Conservation (phyloP, 2,797 vertebrate species). For the Xiphophorus birchmanni region DNA sequence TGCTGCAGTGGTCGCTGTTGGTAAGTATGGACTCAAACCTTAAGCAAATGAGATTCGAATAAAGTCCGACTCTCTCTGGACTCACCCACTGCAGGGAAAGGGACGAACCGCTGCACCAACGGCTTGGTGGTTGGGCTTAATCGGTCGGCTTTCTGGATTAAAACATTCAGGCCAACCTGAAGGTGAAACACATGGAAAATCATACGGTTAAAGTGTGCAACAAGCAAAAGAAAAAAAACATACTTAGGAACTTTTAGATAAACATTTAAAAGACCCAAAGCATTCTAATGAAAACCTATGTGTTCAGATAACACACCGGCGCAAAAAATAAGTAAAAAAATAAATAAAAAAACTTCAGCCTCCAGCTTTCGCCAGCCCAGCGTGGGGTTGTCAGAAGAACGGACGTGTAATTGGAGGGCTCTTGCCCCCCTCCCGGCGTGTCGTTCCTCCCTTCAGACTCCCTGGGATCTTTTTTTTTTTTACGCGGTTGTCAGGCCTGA, state of each 20-base stretch:
- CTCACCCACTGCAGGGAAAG: constrained; percentile 93
- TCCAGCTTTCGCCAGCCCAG: constrained; percentile 50
- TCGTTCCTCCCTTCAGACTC: constrained; percentile 71
- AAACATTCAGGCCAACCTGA: constrained; percentile 90
- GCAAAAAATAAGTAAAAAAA: neutral
- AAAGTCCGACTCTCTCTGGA: constrained; percentile 11
- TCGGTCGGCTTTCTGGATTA: constrained; percentile 86
- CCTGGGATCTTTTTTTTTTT: constrained; percentile 65
- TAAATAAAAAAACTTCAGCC: constrained; percentile 31
- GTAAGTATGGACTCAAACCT: neutral
- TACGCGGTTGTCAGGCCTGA: constrained; percentile 85
- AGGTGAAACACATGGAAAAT: constrained; percentile 11
- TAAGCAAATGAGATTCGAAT: neutral
- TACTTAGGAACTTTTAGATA: neutral
- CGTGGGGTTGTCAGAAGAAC: constrained; percentile 68
- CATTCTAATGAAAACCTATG: constrained; percentile 15
- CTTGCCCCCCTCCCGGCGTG: constrained; percentile 47
- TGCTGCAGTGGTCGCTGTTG: neutral
- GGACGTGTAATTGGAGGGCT: constrained; percentile 81
- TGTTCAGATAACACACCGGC: constrained; percentile 49
- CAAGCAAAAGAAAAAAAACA: neutral
- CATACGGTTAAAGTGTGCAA: neutral
- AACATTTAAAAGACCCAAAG: constrained; percentile 15
- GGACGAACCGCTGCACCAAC: constrained; percentile 93
- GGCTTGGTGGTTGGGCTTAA: constrained; percentile 87